Evolutionary conservation across 2,113 vertebrate species (phyloP).

Genomic region (Actenoides hombroni): DNA sequence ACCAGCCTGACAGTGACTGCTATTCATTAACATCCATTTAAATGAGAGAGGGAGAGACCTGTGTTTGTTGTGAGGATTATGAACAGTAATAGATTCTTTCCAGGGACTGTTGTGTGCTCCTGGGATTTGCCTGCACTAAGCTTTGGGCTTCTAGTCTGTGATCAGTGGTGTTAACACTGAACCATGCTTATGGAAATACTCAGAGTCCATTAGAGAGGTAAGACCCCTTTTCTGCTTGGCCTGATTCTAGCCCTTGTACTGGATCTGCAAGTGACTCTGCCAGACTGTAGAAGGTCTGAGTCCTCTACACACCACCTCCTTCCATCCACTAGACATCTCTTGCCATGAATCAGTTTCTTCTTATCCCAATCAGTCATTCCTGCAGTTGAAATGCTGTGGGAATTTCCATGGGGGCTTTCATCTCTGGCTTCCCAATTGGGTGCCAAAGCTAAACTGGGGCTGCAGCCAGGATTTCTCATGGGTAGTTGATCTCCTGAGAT

Average conservation of each 20-base stretch:
- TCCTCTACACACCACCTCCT: not conserved
- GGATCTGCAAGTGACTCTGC: not conserved
- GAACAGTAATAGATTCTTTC: conserved; percentile 47
- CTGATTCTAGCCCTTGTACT: not conserved
- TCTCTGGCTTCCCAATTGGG: not conserved
- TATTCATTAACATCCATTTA: conserved; percentile 55
- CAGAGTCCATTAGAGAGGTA: not conserved
- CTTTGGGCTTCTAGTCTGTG: conserved; percentile 10
- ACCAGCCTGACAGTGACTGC: not conserved
- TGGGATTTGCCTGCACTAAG: not conserved
- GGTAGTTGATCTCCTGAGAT: not conserved
- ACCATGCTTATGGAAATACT: not conserved
- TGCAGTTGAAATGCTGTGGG: not conserved
- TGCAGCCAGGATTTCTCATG: not conserved
- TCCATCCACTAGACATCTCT: not conserved
- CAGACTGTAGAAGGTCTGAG: not conserved
- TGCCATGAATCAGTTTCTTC: not conserved
- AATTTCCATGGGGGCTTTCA: not conserved
- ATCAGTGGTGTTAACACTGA: conserved; percentile 14
- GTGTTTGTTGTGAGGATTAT: conserved; percentile 30
- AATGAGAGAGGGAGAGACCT: not conserved
- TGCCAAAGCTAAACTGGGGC: not conserved
- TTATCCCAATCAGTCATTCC: not conserved
- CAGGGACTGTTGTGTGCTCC: not conserved
- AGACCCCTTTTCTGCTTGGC: not conserved